Evolutionary conservation across 1,140 invertebrate genomes (phyloP).

Genomic region (Pseudomyrmex dendroicus): DNA sequence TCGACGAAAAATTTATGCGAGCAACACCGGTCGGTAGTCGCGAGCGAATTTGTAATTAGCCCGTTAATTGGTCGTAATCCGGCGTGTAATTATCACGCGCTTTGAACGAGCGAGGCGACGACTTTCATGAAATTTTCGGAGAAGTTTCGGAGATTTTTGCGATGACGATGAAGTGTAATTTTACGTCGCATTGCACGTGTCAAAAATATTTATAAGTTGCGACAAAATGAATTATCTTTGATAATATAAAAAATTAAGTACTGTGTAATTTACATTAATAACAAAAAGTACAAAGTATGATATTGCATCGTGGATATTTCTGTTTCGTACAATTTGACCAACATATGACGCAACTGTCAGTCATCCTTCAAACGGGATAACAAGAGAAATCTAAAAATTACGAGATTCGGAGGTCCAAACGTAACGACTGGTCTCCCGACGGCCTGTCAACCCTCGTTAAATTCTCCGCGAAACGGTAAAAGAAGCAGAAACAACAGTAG

Average conservation of each 20-base stretch:
- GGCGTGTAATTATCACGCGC: slow-evolving; percentile 80
- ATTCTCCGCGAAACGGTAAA: neutral
- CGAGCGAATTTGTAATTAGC: slow-evolving; percentile 82
- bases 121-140: slow-evolving; percentile 25
- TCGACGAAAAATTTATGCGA: slow-evolving; percentile 1
- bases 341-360: neutral
- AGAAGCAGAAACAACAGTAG: slow-evolving; percentile 32
- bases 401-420: slow-evolving; percentile 22
- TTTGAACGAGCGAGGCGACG: neutral
- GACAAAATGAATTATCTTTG: neutral
- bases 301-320: too few species aligned
- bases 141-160: slow-evolving; percentile 30
- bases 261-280: neutral
- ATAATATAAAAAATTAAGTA: neutral
- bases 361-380: neutral
- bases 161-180: slow-evolving; percentile 36
- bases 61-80: slow-evolving; percentile 82
- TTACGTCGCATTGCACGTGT: slow-evolving; percentile 28
- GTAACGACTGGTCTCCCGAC: slow-evolving; percentile 35
- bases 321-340: too few species aligned
- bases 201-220: slow-evolving; percentile 2
- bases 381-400: neutral
- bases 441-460: slow-evolving; percentile 65
- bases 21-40: slow-evolving; percentile 41
- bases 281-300: neutral